A percentile compares a stretch with the other conserved stretches of the same genome.
These are phyloP conservation scores for Agapostemon virescens DNA, from an alignment of 2,888 invertebrate species.

Conservation along the genomic window DNA sequence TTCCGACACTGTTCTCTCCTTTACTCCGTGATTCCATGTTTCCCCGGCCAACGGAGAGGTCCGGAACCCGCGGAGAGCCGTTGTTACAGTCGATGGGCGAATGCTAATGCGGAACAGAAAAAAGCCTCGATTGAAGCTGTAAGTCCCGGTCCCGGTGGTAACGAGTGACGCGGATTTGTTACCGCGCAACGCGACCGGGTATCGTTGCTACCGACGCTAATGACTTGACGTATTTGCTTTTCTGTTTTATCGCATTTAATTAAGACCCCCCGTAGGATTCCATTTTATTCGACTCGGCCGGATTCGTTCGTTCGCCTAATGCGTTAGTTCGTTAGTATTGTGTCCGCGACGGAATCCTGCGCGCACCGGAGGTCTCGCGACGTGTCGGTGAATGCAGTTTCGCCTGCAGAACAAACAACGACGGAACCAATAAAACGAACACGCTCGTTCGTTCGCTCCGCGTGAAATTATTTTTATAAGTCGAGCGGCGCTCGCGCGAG, in stretches of 20 bases:
- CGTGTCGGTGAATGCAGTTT: not conserved
- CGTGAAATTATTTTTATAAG: not conserved
- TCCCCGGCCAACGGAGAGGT: not conserved
- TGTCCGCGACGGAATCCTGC: not conserved
- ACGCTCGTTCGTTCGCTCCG: not conserved
- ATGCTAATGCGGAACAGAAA: conserved; percentile 25
- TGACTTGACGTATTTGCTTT: conserved; percentile 3
- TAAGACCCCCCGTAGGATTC: not conserved
- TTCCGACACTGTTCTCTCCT: not conserved
- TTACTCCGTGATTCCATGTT: not conserved
- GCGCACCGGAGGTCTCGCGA: not conserved
- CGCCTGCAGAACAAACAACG: not conserved
- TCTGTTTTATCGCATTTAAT: conserved; percentile 20
- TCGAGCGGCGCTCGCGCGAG: not conserved
- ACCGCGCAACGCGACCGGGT: conserved; percentile 14
- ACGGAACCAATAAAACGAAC: not conserved
- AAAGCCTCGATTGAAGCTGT: conserved; percentile 34
- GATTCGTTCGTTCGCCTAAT: not conserved
- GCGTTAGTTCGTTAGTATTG: not conserved
- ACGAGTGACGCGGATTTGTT: conserved; percentile 37
- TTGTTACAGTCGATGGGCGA: not conserved
- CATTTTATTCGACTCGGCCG: not conserved
- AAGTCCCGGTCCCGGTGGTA: conserved; percentile 16
- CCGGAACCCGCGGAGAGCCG: not conserved
- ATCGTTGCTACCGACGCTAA: not conserved